Conservation (phyloP, 92 coral and sea anemone species). For the Zoanthus sociatus region DNA sequence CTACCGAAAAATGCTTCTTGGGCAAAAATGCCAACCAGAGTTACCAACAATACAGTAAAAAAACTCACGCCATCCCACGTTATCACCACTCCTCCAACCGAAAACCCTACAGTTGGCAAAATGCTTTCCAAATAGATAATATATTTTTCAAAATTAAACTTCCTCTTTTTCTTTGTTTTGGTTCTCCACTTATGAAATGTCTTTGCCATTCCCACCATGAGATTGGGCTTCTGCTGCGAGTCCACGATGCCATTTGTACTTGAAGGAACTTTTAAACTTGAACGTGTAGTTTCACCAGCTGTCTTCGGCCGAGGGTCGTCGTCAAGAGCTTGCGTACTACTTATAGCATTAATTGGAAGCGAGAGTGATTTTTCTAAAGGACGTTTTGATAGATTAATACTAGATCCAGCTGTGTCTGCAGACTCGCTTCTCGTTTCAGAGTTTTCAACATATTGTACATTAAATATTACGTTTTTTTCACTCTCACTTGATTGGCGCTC, state of each 20-base stretch:
- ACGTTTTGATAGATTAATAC: not conserved
- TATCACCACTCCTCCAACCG: constrained; percentile 91
- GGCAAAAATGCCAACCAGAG: constrained; percentile 91
- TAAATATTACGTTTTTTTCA: constrained; percentile 46
- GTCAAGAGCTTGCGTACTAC: not conserved
- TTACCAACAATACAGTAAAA: constrained; percentile 77
- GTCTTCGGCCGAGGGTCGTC: not conserved
- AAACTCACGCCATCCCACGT: constrained; percentile 93
- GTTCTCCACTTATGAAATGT: constrained; percentile 93
- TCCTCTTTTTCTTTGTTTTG: constrained; percentile 83
- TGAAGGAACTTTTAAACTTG: constrained; percentile 17
- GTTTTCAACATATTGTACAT: constrained; percentile 44
- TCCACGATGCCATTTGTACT: constrained; percentile 16
- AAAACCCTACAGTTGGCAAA: constrained; percentile 90
- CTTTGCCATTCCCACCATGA: constrained; percentile 87
- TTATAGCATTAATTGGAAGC: constrained; percentile 19
- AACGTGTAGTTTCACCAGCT: not conserved
- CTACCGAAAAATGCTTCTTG: constrained; percentile 95
- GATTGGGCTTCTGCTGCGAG: constrained; percentile 50
- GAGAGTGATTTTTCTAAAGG: constrained; percentile 43
- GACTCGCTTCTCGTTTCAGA: not conserved
- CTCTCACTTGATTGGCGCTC: constrained; percentile 32
- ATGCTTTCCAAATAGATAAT: constrained; percentile 88
- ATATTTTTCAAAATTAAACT: constrained; percentile 91
- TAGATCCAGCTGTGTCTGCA: not conserved